Conservation (phyloP, 1,140 invertebrate genomes). For the Drosophila burlai region DNA sequence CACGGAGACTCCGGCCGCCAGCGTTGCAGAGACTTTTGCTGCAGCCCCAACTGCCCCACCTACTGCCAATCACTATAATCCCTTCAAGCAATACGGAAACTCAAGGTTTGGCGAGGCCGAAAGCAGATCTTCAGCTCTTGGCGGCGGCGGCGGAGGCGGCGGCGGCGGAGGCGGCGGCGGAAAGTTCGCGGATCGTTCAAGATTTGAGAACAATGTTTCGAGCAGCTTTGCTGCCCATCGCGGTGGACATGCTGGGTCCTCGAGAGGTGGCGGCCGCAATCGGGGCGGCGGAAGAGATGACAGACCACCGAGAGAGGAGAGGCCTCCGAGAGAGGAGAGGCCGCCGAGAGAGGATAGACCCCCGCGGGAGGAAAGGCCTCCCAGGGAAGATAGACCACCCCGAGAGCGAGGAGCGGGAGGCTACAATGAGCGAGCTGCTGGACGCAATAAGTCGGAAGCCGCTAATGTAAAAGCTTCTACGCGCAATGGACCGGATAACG, state of each 20-base stretch:
- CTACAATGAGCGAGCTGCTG: conserved; percentile 21
- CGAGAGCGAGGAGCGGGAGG: conserved; percentile 20
- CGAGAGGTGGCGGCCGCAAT: conserved; percentile 49
- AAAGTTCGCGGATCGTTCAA: conserved; percentile 55
- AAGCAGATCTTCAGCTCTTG: conserved; percentile 6
- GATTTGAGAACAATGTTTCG: conserved; percentile 84
- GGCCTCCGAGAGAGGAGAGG: conserved; percentile 22
- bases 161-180: conserved; percentile 18
- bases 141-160: conserved; percentile 19
- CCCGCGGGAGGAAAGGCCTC: conserved; percentile 10
- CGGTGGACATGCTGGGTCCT: conserved; percentile 42
- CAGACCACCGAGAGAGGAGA: conserved; percentile 39
- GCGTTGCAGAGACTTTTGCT: conserved; percentile 63
- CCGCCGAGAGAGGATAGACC: conserved; percentile 18
- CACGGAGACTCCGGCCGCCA: conserved; percentile 23
- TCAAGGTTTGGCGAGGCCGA: conserved; percentile 16
- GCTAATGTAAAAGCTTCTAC: conserved; percentile 22
- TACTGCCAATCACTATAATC: conserved; percentile 38
- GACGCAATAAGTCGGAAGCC: conserved; percentile 31
- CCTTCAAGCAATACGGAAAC: conserved; percentile 41
- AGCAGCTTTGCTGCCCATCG: conserved; percentile 82
- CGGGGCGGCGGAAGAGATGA: conserved; percentile 52
- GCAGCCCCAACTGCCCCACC: conserved; percentile 85
- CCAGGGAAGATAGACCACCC: conserved; percentile 7
- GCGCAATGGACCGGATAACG: conserved; percentile 52